Evolutionary conservation across 2,888 invertebrate species (phyloP), one percentile per base, ranked within the genome.

Genomic region (Craniophora ligustri): DNA sequence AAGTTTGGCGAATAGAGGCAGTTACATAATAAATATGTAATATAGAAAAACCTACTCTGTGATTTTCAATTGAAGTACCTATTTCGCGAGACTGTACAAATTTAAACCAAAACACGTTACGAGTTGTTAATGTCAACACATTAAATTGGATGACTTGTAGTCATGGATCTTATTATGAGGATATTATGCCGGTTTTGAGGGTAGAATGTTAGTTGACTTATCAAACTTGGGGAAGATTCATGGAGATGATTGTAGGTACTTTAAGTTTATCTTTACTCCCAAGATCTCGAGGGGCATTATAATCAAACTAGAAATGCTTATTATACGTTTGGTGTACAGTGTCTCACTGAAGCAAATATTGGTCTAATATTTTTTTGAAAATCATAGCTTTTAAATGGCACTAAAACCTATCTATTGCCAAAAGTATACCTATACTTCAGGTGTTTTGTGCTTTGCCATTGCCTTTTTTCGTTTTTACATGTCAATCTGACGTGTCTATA

Each of bases 401-500:
- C n/a, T n/a, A n/a, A n/a, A n/a, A n/a, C n/a, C n/a, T n/a, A n/a
- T n/a, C n/a, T n/a, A n/a, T n/a, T n/a, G n/a, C n/a, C n/a, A n/a
- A n/a, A n/a, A n/a, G n/a, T n/a, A n/a, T n/a, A n/a, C n/a, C n/a
- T n/a, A n/a, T n/a, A n/a, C n/a, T n/a, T n/a, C n/a, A n/a, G n/a
- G n/a, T n/a, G n/a, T n/a, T n/a, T n/a, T n/a, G n/a, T n/a, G n/a
- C n/a, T n/a, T n/a, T n/a, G n/a, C n/a, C n/a, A n/a, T 7, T 15
- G 8, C 2, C 15, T 32, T 15, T 15, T 11, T 44, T 45, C 31
- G 19, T 16, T 41, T 40, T 30, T 30, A 45, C 8, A n/a, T 7
- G 15, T 32, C 60, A 31, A 36, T 47, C n/a, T 18, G 28, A 11
- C 5, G n/a, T 28, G n/a, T 41, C 6, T 35, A 28, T 30, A 13